Conservation (phyloP, 2,113 vertebrate genomes). For the Mionectes macconnelli region DNA sequence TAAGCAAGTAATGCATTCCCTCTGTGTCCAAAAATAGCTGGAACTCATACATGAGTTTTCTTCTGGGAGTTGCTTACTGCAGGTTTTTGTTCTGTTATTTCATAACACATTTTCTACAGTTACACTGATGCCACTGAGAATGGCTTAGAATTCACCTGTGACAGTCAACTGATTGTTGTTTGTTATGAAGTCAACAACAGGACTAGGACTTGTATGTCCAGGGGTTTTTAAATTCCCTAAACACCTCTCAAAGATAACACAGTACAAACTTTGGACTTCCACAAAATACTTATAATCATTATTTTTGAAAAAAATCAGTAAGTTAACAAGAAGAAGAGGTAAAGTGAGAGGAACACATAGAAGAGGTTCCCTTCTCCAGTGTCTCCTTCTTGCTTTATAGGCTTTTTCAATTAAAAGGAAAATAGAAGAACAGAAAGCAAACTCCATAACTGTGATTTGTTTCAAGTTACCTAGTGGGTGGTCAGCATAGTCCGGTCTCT, state of each 20-base stretch:
- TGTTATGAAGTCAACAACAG: not conserved
- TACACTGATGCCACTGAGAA: not conserved
- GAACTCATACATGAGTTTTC: not conserved
- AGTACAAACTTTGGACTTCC: not conserved
- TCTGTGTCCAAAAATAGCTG: not conserved
- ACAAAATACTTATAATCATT: not conserved
- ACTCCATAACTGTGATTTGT: not conserved
- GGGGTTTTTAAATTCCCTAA: not conserved
- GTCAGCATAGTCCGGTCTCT: slow-evolving; percentile 97
- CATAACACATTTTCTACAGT: not conserved
- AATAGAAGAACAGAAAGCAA: not conserved
- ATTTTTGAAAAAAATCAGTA: not conserved
- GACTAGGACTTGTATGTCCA: not conserved
- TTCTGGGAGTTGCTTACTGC: not conserved
- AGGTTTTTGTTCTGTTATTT: not conserved
- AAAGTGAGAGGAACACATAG: not conserved
- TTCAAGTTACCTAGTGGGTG: slow-evolving; percentile 90
- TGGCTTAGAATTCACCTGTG: not conserved
- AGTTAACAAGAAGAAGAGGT: not conserved
- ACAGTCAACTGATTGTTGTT: not conserved
- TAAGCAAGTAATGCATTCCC: not conserved
- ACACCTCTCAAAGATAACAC: not conserved
- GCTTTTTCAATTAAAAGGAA: not conserved
- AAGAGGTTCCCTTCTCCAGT: not conserved
- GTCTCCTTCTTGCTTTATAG: not conserved